phyloP scores from a whole-genome alignment of 1,140 invertebrate genomes.

The Drosophila prosaltans region DNA sequence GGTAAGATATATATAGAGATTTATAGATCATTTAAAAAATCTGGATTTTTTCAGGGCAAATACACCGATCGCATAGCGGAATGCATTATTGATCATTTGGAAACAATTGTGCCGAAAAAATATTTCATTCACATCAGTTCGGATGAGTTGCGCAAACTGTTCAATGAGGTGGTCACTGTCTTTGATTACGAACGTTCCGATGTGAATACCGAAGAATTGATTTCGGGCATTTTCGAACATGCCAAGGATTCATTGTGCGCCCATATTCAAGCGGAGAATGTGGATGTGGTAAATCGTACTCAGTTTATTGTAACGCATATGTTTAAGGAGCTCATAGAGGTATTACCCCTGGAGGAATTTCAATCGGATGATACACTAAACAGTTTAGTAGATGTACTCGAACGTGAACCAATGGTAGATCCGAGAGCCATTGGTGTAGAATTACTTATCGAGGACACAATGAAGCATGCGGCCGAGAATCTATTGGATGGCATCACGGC shows the following conservation, averaged over 20 bases:
- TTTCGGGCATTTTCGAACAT: slow-evolving; percentile 74
- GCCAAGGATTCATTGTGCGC: slow-evolving; percentile 60
- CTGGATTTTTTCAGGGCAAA: slow-evolving; percentile 37
- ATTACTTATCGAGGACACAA: slow-evolving; percentile 47
- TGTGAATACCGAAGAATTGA: slow-evolving; percentile 73
- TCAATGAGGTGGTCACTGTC: slow-evolving; percentile 68
- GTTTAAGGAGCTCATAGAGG: slow-evolving; percentile 76
- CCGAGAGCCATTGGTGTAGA: slow-evolving; percentile 71
- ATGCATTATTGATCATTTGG: slow-evolving; percentile 70
- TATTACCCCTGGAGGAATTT: slow-evolving; percentile 75
- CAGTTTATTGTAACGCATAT: slow-evolving; percentile 66
- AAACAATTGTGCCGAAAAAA: slow-evolving; percentile 75
- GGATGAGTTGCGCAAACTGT: slow-evolving; percentile 69
- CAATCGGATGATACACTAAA: slow-evolving; percentile 59
- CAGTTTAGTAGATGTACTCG: slow-evolving; percentile 63
- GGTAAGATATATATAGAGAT: slow-evolving; percentile 7
- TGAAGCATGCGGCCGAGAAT: slow-evolving; percentile 67
- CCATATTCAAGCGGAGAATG: not conserved
- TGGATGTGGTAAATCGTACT: slow-evolving; percentile 61
- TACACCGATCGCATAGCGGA: slow-evolving; percentile 71
- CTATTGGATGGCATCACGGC: slow-evolving; percentile 71
- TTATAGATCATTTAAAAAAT: not conserved
- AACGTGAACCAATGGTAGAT: slow-evolving; percentile 67
- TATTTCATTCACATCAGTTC: slow-evolving; percentile 67
- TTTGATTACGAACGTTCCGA: slow-evolving; percentile 73